Evolutionary conservation across 2,888 invertebrate species (phyloP).

Genomic region (Sphaeridia pumilis): DNA sequence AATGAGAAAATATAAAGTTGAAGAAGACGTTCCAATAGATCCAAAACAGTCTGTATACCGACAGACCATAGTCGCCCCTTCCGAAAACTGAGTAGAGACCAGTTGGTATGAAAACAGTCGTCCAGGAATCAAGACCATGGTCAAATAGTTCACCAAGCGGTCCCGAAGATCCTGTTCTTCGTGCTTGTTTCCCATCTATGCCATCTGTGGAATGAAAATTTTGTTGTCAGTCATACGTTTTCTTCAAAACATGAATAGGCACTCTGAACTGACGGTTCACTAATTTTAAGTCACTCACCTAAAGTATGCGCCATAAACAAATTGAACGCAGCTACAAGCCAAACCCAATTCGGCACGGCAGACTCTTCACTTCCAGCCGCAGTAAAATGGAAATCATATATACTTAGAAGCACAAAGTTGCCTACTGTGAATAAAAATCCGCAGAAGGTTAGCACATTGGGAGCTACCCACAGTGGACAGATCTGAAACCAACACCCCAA

Average conservation of each 20-base stretch:
- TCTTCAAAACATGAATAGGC: too few relatives aligned
- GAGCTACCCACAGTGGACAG: constrained; percentile 93
- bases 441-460: constrained; percentile 87
- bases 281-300: constrained; percentile 57
- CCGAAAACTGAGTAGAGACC: constrained; percentile 90
- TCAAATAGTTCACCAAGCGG: constrained; percentile 97
- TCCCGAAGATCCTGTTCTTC: constrained; percentile 83
- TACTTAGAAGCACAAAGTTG: constrained; percentile 74
- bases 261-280: too few relatives aligned
- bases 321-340: constrained; percentile 74
- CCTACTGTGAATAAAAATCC: constrained; percentile 87
- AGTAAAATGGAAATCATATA: constrained; percentile 80
- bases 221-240: too few relatives aligned
- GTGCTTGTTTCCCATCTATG: constrained; percentile 96
- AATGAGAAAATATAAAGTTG: constrained; percentile 93
- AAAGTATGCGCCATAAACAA: constrained; percentile 93
- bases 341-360: constrained; percentile 78
- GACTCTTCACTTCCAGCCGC: constrained; percentile 54
- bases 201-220: constrained; percentile 58
- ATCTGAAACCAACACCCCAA: constrained; percentile 64
- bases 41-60: constrained; percentile 72
- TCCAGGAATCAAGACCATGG: constrained; percentile 96
- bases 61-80: constrained; percentile 59
- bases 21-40: constrained; percentile 85
- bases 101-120: constrained; percentile 85